These are phyloP conservation scores for Pseudococcus jackbeardsleyi DNA, from an alignment of 2,888 invertebrate species.

Conservation along the genomic window DNA sequence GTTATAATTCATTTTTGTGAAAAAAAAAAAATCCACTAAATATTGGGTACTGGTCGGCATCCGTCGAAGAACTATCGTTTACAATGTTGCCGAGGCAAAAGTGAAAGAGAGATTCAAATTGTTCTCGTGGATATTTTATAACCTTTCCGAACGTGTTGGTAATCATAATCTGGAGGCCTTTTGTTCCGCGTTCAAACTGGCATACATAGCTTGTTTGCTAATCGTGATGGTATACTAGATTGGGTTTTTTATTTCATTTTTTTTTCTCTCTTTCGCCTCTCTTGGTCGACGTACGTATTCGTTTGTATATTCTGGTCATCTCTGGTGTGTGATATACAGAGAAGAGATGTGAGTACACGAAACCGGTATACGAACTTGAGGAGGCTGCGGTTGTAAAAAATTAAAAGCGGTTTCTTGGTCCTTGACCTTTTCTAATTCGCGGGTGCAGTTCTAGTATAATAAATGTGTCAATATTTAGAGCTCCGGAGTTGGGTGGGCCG, in stretches of 20 bases:
- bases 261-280: background rate
- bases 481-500: too few relatives aligned
- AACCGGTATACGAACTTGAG: slow-evolving; percentile 34
- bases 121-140: slow-evolving; percentile 36
- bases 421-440: slow-evolving; percentile 40
- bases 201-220: slow-evolving; percentile 19
- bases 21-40: background rate
- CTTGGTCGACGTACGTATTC: background rate
- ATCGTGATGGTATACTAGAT: slow-evolving; percentile 34
- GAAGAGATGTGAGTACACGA: background rate
- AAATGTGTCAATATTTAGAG: slow-evolving; percentile 12
- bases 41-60: background rate
- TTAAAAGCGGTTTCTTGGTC: slow-evolving; percentile 45
- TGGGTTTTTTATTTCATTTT: background rate
- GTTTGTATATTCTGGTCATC: slow-evolving; percentile 24
- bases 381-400: slow-evolving; percentile 19
- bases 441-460: slow-evolving; percentile 1
- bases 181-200: slow-evolving; percentile 51
- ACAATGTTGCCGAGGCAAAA: background rate
- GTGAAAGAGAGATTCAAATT: slow-evolving; percentile 30
- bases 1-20: background rate
- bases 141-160: slow-evolving; percentile 3
- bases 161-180: slow-evolving; percentile 45
- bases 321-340: slow-evolving; percentile 1
- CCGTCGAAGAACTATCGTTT: background rate